Evolutionary conservation across 2,113 vertebrate genomes (phyloP), one percentile per base, ranked within the genome.

Genomic region (Azemiops feae): DNA sequence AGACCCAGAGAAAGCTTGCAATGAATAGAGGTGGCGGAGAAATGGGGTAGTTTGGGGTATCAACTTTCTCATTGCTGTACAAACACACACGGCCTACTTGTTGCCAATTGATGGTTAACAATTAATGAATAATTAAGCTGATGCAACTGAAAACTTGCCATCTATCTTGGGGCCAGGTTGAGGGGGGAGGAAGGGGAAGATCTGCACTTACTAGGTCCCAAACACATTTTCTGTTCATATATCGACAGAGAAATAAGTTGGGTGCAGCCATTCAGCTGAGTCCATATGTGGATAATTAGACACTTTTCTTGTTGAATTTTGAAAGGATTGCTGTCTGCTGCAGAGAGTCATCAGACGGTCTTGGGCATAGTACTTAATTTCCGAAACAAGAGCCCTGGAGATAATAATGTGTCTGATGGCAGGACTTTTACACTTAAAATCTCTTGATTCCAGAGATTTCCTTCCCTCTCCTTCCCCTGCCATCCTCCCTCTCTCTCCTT

Each of bases 111-210:
- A 92, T 88, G 86, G 22, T 74, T 43, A 81, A 81, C 50, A 81
- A 92, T 81, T 23, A 57, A 92, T 81, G 87, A 74, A 55, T 89
- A 89, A 92, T 92, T 55, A 64, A 86, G 34, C 11, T 34, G 86
- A 64, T 85, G 45, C 52, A 93, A 85, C 23, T 89, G 86, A 81
- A 92, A 89, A 89, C 60, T 43, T 81, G 50, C n/a, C 30, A 57
- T 92, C 87, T 92, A 4, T 53, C 34, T 34, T 8, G 4, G 0
- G 12, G 5, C 0, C 91, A 43, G 50, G 30, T 20, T 14, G 16
- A 81, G 55, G 6, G 88, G n/a, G 8, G 6, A 52, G 85, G 6
- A 54, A 18, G 12, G 18, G 43, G 53, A 16, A 4, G 14, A 34
- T 52, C 27, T 2, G 14, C 18, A 1, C 22, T 92, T 88, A 85